phyloP scores from a whole-genome alignment of 2,888 invertebrate genomes.

The Oeneis ivallda region DNA sequence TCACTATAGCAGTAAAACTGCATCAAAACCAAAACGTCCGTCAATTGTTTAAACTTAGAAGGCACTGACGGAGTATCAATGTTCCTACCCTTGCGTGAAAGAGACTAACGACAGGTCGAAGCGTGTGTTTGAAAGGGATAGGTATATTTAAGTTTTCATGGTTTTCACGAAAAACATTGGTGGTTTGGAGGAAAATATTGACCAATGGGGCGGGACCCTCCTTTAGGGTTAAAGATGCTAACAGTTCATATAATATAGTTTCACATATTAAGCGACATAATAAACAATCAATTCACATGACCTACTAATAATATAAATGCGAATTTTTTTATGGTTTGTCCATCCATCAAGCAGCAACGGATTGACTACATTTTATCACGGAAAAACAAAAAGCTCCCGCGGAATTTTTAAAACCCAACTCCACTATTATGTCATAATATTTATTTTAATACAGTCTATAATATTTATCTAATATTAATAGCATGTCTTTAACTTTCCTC shows the following conservation, averaged over 20 bases:
- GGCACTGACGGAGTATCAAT: slow-evolving; percentile 65
- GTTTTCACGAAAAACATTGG: slow-evolving; percentile 63
- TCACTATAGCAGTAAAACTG: slow-evolving; percentile 21
- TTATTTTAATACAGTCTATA: too few species aligned
- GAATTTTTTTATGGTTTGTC: too few species aligned
- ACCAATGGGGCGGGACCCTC: slow-evolving; percentile 55
- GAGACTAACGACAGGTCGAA: slow-evolving; percentile 51
- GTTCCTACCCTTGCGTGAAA: slow-evolving; percentile 61
- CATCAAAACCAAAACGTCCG: slow-evolving; percentile 57
- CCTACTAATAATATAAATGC: too few species aligned
- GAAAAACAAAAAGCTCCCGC: too few species aligned
- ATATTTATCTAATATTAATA: too few species aligned
- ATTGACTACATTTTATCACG: too few species aligned
- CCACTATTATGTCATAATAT: too few species aligned
- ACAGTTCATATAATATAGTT: slow-evolving; percentile 2
- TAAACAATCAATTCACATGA: neutral
- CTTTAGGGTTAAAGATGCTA: slow-evolving; percentile 3
- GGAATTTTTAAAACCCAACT: too few species aligned
- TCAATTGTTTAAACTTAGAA: slow-evolving; percentile 68
- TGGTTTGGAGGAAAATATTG: slow-evolving; percentile 52
- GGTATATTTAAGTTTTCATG: slow-evolving; percentile 57
- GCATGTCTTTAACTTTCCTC: too few species aligned
- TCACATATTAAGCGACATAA: neutral
- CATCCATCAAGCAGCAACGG: too few species aligned
- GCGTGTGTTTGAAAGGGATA: slow-evolving; percentile 52